Percentiles rank a stretch among this genome's conserved stretches.
phyloP scores from a whole-genome alignment of 2,113 vertebrate species.

The Callipepla squamata region DNA sequence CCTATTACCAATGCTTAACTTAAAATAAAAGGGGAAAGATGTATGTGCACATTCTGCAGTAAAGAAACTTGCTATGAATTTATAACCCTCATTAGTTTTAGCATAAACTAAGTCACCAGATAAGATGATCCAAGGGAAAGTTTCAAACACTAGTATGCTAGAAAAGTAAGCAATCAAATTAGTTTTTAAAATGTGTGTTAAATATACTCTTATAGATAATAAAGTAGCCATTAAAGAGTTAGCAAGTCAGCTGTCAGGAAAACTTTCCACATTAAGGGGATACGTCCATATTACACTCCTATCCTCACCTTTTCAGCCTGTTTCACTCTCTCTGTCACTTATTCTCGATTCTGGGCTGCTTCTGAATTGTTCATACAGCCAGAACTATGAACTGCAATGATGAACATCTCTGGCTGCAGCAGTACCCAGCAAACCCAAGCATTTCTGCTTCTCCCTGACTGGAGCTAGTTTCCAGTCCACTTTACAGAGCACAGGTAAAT shows the following conservation, averaged over 20 bases:
- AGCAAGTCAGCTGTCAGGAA: background rate
- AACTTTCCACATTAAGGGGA: background rate
- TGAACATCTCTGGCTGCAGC: background rate
- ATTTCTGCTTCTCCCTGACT: fast-evolving
- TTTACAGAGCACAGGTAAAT: background rate
- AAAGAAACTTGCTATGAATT: background rate
- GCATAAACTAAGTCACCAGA: background rate
- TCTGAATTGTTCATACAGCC: background rate
- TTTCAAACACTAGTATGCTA: background rate
- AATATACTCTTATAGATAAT: background rate
- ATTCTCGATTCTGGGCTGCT: background rate
- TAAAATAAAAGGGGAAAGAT: background rate
- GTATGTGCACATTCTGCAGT: background rate
- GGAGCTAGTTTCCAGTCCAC: background rate
- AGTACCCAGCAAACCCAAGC: background rate
- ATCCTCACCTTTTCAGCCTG: background rate
- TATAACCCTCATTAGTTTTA: background rate
- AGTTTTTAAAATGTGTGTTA: background rate
- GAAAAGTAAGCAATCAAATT: background rate
- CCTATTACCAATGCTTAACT: background rate
- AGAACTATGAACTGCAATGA: background rate
- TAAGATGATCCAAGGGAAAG: background rate
- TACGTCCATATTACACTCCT: background rate
- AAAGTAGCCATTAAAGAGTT: background rate
- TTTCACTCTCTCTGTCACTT: background rate